These are phyloP conservation scores for Gymnopithys bicolor DNA, from an alignment of 2,797 vertebrate genomes.

Conservation along the genomic window DNA sequence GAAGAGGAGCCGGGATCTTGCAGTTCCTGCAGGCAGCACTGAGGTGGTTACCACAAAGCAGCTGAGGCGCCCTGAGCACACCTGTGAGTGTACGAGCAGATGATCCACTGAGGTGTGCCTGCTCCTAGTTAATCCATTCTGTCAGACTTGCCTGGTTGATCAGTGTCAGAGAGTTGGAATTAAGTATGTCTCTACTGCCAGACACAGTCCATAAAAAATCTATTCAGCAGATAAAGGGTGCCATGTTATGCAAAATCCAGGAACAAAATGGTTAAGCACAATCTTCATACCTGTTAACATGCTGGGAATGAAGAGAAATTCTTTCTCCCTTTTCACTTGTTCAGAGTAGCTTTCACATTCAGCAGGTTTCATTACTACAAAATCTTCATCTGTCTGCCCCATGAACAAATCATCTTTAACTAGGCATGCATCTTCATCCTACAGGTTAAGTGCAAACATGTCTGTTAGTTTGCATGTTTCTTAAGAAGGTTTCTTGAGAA, in stretches of 20 bases:
- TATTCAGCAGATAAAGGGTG: background rate
- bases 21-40: background rate
- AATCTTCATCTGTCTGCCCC: slow-evolving; percentile 79
- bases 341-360: slow-evolving; percentile 81
- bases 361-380: slow-evolving; percentile 82
- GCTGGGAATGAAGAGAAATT: slow-evolving; percentile 90
- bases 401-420: slow-evolving; percentile 80
- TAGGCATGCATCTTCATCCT: slow-evolving; percentile 85
- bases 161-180: background rate
- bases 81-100: background rate
- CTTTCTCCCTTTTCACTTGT: slow-evolving; percentile 78
- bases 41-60: background rate
- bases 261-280: background rate
- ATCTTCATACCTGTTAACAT: slow-evolving; percentile 78
- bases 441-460: background rate
- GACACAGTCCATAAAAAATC: background rate
- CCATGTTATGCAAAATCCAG: background rate
- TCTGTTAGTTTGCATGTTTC: background rate
- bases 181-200: background rate
- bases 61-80: background rate
- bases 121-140: background rate
- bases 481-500: background rate
- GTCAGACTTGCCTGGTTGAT: background rate
- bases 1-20: background rate
- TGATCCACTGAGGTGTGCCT: background rate